Conservation (phyloP, 1,140 invertebrate genomes). For the Rhysida immarginata region DNA sequence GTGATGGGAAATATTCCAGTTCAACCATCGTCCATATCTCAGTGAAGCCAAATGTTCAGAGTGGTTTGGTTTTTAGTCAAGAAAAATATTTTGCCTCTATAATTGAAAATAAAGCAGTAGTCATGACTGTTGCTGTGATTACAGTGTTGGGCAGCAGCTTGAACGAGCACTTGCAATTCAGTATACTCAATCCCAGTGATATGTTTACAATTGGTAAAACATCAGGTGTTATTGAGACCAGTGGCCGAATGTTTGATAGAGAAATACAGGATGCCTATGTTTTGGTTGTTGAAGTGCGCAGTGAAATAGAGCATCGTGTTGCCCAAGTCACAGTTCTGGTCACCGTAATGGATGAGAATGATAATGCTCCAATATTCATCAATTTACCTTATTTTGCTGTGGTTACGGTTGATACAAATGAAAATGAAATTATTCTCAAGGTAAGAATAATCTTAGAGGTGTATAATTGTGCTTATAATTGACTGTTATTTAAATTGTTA, state of each 20-base stretch:
- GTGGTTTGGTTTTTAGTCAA: conserved; percentile 66
- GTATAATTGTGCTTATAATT: too few species aligned
- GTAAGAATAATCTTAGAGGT: too few species aligned
- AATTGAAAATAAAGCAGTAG: conserved; percentile 69
- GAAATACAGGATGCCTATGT: conserved; percentile 66
- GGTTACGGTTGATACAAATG: conserved; percentile 61
- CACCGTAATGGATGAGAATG: conserved; percentile 68
- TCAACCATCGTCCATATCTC: conserved; percentile 33
- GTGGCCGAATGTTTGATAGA: conserved; percentile 64
- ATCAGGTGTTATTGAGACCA: conserved; percentile 74
- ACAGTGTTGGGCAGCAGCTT: conserved; percentile 69
- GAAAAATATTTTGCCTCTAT: conserved; percentile 60
- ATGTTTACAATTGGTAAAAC: conserved; percentile 78
- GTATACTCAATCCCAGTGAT: conserved; percentile 71
- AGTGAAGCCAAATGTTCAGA: conserved; percentile 53
- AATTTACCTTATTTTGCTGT: conserved; percentile 77
- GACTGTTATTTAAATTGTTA: too few species aligned
- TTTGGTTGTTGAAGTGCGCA: conserved; percentile 63
- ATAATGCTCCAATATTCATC: conserved; percentile 79
- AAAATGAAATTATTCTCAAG: conserved; percentile 61
- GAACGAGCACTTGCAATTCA: conserved; percentile 75
- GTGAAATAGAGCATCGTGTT: conserved; percentile 42
- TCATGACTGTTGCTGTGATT: conserved; percentile 59
- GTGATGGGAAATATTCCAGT: conserved; percentile 39
- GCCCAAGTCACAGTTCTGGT: conserved; percentile 71